A percentile compares a stretch with the other conserved stretches of the same genome.
Conservation (phyloP, 2,888 invertebrate species). For the Acheta domesticus region DNA sequence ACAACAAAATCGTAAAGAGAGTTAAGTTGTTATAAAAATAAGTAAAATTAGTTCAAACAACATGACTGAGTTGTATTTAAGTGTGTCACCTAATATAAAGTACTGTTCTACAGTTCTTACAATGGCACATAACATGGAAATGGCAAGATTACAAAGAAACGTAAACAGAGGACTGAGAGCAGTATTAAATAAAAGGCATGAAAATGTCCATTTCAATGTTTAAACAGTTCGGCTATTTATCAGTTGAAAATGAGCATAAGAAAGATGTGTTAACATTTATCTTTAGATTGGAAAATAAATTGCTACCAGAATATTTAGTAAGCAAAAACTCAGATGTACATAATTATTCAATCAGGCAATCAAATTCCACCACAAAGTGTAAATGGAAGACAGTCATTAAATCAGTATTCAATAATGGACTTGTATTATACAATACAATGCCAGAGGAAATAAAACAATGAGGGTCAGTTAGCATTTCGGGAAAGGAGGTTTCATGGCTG, state of each 20-base stretch:
- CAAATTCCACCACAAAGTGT: neutral
- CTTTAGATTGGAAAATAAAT: neutral
- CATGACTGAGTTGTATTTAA: neutral
- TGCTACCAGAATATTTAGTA: neutral
- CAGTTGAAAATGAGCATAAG: neutral
- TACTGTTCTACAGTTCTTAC: neutral
- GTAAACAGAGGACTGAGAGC: neutral
- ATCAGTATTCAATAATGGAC: neutral
- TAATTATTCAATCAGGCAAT: neutral
- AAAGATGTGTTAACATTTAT: neutral
- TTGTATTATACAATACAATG: neutral
- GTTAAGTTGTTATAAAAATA: neutral
- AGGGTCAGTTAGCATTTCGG: neutral
- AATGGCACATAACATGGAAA: neutral
- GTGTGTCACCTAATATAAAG: no score
- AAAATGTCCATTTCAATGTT: neutral
- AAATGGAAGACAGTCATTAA: neutral
- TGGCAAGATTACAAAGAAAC: neutral
- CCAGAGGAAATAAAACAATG: neutral
- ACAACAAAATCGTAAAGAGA: neutral
- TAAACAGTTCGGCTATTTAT: neutral
- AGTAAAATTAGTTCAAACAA: neutral
- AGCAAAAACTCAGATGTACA: conserved; percentile 27
- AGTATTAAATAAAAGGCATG: neutral
- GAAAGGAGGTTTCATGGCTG: neutral